These are phyloP conservation scores for Prenolepis imparis DNA, from an alignment of 2,888 invertebrate species.

Conservation along the genomic window DNA sequence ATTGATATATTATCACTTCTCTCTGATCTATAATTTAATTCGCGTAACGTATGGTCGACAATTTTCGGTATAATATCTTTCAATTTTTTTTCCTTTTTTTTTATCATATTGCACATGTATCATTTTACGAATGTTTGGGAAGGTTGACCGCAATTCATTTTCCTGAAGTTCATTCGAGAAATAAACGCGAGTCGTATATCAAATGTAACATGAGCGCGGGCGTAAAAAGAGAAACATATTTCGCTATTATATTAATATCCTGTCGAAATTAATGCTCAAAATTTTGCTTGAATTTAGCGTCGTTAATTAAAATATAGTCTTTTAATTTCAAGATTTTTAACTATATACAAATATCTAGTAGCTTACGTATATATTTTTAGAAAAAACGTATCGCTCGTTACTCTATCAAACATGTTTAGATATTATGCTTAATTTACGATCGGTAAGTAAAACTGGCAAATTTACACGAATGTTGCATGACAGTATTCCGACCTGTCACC, in stretches of 20 bases:
- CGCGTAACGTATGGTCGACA: not conserved
- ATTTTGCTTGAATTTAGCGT: not conserved
- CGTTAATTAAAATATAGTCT: not conserved
- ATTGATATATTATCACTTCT: not conserved
- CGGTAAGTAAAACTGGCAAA: constrained; percentile 45
- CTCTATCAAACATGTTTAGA: constrained; percentile 48
- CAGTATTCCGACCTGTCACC: constrained; percentile 46
- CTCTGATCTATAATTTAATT: not conserved
- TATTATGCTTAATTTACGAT: constrained; percentile 68
- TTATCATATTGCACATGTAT: not conserved
- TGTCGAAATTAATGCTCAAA: not conserved
- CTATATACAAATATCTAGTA: not conserved
- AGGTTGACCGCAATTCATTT: not conserved
- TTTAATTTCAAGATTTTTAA: not conserved
- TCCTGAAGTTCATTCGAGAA: not conserved
- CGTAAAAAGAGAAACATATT: not conserved
- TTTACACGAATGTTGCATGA: constrained; percentile 58
- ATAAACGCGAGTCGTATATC: not conserved
- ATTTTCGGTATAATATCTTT: not conserved
- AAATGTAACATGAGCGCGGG: not conserved
- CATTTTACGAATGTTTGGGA: not conserved
- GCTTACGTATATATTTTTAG: not conserved
- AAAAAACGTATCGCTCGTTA: not conserved
- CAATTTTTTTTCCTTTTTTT: no score
- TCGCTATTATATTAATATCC: not conserved